phyloP scores from a whole-genome alignment of 2,888 invertebrate genomes.

The Tenthredo notha region DNA sequence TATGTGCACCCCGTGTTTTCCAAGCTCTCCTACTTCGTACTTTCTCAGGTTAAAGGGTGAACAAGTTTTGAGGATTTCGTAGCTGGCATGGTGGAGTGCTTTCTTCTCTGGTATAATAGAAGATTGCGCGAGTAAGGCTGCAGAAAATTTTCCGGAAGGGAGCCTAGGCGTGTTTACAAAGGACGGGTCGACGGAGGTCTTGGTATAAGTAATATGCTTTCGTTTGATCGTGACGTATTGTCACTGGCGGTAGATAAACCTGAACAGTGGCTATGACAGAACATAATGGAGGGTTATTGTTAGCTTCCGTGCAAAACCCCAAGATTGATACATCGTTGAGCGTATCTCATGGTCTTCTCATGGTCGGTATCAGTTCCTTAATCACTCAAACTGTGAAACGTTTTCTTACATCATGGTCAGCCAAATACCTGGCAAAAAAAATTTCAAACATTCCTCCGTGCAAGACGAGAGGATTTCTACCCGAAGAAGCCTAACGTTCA shows the following conservation, averaged over 20 bases:
- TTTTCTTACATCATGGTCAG: background rate
- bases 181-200: slow-evolving; percentile 13
- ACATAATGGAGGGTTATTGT: slow-evolving; percentile 42
- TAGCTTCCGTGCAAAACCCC: background rate
- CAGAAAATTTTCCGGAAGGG: slow-evolving; percentile 29
- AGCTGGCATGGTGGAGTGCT: background rate
- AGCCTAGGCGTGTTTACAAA: slow-evolving; percentile 24
- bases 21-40: background rate
- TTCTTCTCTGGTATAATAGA: slow-evolving; percentile 3
- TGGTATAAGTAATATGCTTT: slow-evolving; percentile 38
- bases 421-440: background rate
- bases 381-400: slow-evolving; percentile 17
- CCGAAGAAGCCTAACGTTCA: background rate
- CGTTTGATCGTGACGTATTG: slow-evolving; percentile 43
- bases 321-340: slow-evolving; percentile 10
- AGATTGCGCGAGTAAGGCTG: slow-evolving; percentile 10
- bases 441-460: background rate
- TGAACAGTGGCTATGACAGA: slow-evolving; percentile 2
- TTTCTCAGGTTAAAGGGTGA: slow-evolving; percentile 25
- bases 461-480: background rate
- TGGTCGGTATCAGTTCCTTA: slow-evolving; percentile 6
- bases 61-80: slow-evolving; percentile 31
- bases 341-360: background rate
- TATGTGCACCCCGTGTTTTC: background rate
- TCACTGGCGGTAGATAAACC: slow-evolving; percentile 30